These are phyloP conservation scores for Eurosta solidaginis DNA, from an alignment of 1,140 invertebrate species.

Conservation along the genomic window DNA sequence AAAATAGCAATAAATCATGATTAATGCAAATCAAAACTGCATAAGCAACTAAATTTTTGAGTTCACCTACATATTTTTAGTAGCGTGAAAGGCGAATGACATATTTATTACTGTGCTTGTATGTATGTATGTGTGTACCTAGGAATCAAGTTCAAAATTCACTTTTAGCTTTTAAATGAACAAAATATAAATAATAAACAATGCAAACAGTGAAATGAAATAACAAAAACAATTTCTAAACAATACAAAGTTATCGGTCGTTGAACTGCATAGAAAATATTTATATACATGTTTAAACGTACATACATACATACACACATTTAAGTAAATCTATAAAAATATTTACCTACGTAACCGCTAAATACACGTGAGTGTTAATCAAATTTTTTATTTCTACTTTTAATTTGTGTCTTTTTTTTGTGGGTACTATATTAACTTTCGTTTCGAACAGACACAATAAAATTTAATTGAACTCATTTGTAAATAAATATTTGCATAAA, in stretches of 20 bases:
- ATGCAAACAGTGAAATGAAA: not conserved
- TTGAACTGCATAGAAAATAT: not conserved
- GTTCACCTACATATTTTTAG: too few relatives aligned
- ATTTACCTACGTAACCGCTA: not conserved
- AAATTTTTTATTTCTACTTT: not conserved
- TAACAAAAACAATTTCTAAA: conserved; percentile 21
- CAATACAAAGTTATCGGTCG: not conserved
- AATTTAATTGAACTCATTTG: not conserved
- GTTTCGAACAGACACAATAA: not conserved
- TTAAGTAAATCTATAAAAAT: too few relatives aligned
- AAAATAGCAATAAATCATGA: not conserved
- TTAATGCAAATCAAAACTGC: not conserved
- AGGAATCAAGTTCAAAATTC: not conserved
- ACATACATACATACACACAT: not conserved
- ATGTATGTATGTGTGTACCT: too few relatives aligned
- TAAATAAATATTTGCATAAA: too few relatives aligned
- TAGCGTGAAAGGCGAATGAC: not conserved
- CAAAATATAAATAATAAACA: not conserved
- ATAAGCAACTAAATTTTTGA: not conserved
- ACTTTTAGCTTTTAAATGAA: not conserved
- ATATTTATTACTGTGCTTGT: too few relatives aligned
- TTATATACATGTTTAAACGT: not conserved
- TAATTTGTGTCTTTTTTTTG: not conserved
- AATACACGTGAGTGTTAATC: not conserved
- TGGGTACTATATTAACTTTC: not conserved